Conservation (phyloP, 2,797 vertebrate genomes). For the Tragopan temminckii region DNA sequence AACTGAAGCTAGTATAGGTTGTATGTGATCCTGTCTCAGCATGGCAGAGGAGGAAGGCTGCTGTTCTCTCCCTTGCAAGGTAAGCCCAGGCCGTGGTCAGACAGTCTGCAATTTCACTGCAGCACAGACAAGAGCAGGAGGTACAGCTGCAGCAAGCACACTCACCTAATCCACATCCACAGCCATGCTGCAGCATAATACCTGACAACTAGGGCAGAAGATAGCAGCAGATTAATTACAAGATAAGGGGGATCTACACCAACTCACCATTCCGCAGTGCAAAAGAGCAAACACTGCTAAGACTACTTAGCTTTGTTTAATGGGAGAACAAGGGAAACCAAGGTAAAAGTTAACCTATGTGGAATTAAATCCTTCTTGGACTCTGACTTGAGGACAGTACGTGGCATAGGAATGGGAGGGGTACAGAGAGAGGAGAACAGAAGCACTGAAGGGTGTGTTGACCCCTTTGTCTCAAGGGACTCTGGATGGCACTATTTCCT, state of each 20-base stretch:
- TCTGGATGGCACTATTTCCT: not conserved
- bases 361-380: not conserved
- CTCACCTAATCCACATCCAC: not conserved
- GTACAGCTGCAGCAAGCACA: not conserved
- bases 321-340: not conserved
- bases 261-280: not conserved
- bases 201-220: not conserved
- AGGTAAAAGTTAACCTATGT: not conserved
- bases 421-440: not conserved
- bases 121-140: not conserved
- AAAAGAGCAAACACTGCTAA: not conserved
- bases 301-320: not conserved
- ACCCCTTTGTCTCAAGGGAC: not conserved
- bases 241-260: not conserved
- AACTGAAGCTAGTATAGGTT: not conserved
- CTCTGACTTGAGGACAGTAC: not conserved
- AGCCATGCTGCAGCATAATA: not conserved
- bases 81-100: not conserved
- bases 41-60: not conserved
- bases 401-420: fast-evolving
- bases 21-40: not conserved
- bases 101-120: not conserved
- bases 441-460: not conserved
- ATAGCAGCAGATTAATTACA: not conserved
- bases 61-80: not conserved